Base-by-base conservation (phyloP, 2,888 invertebrate species). In the Crepidodera aurea region DNA sequence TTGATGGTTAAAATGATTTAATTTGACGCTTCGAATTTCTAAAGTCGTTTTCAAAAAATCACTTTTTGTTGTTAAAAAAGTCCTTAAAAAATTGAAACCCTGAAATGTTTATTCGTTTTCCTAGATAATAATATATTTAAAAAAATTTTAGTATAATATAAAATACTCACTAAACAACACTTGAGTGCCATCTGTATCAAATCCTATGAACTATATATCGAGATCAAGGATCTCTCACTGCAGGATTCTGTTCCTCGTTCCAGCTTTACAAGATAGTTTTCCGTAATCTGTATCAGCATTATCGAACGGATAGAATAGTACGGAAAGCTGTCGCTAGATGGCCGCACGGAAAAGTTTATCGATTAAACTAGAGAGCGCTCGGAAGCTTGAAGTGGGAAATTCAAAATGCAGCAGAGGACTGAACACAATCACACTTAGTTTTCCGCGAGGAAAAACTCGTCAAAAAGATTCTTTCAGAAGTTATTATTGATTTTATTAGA, bases 261-360 rank as follows among this genome's bases (percentile, higher is more conserved):
- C 6, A 40, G 10, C 18, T 12, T 29, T 22, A 10, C 8, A 4
- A 8, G 16, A 2, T 27, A 48, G 60, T 48, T 39, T 42, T 18
- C 34, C 37, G 18, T 46, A 69, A 63, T 66, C 71, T 68, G 57
- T 60, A 65, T 12, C 54, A 59, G 56, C 25, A 57, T 51, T 57
- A 60, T 50, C 19, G 58, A 60, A 42, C 62, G 66, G 29, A 60
- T 44, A 22, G 12, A 3, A 10, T 42, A 50, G 48, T 65, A 44
- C 10, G 25, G n/a, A 16, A 13, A 44, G 27, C 18, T 16, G 13
- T 60, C 64, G 39, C 51, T 55, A 70, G 70, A 65, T 68, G 70
- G 68, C 67, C 4, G 13, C 66, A 10, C 10, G 13, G 18, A 5
- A 8, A n/a, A 22, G 69, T 72, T 74, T 74, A 76, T 77, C 73